Conservation (phyloP, 2,113 vertebrate species). For the Pomatorhinus ruficollis region DNA sequence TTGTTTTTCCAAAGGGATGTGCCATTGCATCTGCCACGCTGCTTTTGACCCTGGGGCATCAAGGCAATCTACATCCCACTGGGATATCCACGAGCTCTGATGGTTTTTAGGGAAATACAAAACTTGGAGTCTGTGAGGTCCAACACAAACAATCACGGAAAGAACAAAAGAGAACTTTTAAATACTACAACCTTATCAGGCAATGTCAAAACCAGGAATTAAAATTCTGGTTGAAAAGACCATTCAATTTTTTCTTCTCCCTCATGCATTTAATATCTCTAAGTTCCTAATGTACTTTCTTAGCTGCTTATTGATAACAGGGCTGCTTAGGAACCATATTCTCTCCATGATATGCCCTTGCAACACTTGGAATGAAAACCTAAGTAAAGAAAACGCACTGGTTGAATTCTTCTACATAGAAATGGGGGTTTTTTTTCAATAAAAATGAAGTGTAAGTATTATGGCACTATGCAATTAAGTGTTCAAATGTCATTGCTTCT, state of each 20-base stretch:
- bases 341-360: background rate
- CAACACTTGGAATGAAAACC: background rate
- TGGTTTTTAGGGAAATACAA: background rate
- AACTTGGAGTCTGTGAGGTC: background rate
- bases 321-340: background rate
- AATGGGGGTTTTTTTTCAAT: background rate
- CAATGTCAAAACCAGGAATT: background rate
- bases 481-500: background rate
- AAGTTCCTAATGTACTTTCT: background rate
- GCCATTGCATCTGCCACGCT: background rate
- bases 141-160: background rate
- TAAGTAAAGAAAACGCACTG: background rate
- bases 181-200: background rate
- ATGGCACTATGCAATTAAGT: background rate
- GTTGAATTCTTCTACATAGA: background rate
- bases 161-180: background rate
- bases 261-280: background rate
- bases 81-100: background rate
- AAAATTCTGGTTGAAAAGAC: background rate
- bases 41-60: background rate
- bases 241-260: background rate
- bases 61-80: background rate
- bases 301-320: background rate
- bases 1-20: background rate
- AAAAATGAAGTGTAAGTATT: background rate